Evolutionary conservation across 2,113 vertebrate species (phyloP).

Genomic region (Leuciscus idus): DNA sequence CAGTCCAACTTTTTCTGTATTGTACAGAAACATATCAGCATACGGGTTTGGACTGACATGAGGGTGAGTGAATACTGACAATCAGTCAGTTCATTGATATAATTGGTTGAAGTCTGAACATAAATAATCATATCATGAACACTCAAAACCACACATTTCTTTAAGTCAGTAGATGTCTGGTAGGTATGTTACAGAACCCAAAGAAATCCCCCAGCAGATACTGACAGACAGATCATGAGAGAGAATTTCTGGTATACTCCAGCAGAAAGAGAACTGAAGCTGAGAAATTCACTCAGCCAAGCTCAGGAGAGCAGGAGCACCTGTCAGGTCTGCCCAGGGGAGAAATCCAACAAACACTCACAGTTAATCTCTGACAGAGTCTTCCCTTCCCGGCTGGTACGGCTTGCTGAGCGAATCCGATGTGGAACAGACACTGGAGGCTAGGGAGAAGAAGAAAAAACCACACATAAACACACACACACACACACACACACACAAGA

Average conservation of each 20-base stretch:
- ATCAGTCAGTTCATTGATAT: neutral
- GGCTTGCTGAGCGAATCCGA: slow-evolving; percentile 85
- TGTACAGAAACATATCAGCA: neutral
- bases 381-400: slow-evolving; percentile 86
- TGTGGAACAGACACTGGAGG: slow-evolving; percentile 82
- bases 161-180: slow-evolving; percentile 12
- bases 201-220: neutral
- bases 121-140: neutral
- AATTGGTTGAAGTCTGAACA: neutral
- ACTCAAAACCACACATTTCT: neutral
- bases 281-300: slow-evolving; percentile 14
- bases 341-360: slow-evolving; percentile 69
- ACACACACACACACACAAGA: neutral
- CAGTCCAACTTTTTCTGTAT: neutral
- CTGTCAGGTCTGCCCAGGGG: slow-evolving; percentile 21
- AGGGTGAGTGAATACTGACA: neutral
- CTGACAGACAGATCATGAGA: slow-evolving; percentile 24
- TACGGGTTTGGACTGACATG: neutral
- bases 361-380: slow-evolving; percentile 91
- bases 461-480: neutral
- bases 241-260: slow-evolving; percentile 2
- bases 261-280: slow-evolving; percentile 18
- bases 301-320: slow-evolving; percentile 26
- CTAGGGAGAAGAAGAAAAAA: slow-evolving; percentile 74
- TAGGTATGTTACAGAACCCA: neutral